Evolutionary conservation across 2,888 invertebrate genomes (phyloP), one percentile per base, ranked within the genome.

Genomic region (Furcula furcula): DNA sequence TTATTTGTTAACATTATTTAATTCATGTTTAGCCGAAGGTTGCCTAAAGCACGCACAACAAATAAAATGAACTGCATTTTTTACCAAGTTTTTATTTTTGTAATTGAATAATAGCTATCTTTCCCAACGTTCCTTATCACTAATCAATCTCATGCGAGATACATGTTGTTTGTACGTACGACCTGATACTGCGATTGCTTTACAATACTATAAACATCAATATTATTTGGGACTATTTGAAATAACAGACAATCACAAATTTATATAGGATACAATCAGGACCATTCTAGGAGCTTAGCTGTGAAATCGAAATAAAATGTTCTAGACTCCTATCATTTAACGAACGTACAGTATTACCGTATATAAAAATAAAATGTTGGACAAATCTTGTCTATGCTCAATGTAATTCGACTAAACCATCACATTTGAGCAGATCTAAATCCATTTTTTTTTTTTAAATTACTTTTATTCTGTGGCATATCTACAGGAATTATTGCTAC

Each of bases 41-140:
- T 43, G 39, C 37, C 33, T 29, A 51, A 55, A 55, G 46, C 37
- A 55, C 48, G 55, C 62, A 62, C 62, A 59, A 56, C 54, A 61
- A 75, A 74, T 70, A 68, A 75, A 78, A 70, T 36, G 55, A 46
- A 34, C 50, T 54, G 40, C 46, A 52, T 68, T 76, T 73, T 74
- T 76, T 79, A 81, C 68, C 76, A 84, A 80, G 76, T 73, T 62
- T 73, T 80, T 76, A 74, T 73, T 58, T 18, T 81, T 76, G n/a
- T 69, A 65, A 55, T 76, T 68, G 61, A 65, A 63, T 66, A 69
- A 21, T 74, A 54, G 54, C 75, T 78, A 76, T 73, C 68, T 63
- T 55, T 59, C 61, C 49, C 65, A 72, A 69, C 73, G 69, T 73
- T 61, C 67, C 65, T 68, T 69, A 60, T 51, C 62, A 65, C 55